Evolutionary conservation across 2,113 vertebrate genomes (phyloP), one percentile per base, ranked within the genome.

Genomic region (Aptenodytes forsteri): DNA sequence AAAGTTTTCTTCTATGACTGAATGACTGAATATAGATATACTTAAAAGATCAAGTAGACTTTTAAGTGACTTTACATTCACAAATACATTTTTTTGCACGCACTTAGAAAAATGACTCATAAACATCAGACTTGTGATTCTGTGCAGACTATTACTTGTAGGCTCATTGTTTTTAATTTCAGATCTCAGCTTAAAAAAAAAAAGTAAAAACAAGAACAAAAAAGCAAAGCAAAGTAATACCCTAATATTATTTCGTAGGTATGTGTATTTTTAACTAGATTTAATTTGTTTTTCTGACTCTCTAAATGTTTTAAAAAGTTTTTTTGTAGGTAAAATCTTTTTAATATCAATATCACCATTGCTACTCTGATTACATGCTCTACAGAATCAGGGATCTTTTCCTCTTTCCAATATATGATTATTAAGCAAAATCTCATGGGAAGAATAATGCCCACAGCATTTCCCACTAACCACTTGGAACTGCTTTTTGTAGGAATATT

Each of bases 401-500:
- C 90, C 69, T 94, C 71, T 91, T 97, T 91, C 82, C 84, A 54
- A 82, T 69, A 58, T 65, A 79, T 79, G 73, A 91, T 79, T 83
- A 84, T 83, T 95, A 62, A 87, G 65, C 66, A 96, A 95, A 95
- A 80, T 55, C 77, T 93, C 69, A 80, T 18, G 59, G 91, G 79
- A 64, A 94, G 93, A 94, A 94, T 87, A 85, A 83, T 92, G 95
- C 62, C 64, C 83, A 52, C 58, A 83, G 91, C 59, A 71, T 83
- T 93, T 92, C 82, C 55, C 36, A 66, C 56, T 76, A 94, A 93
- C 84, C 80, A 81, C 94, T 97, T 79, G 79, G 56, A 97, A 87
- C 32, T 55, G 80, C 30, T 79, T 90, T 94, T 84, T 58, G 36
- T 77, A 85, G 71, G 46, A 96, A 66, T 92, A 87, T 77, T 90